These are phyloP conservation scores for Terebella lapidaria DNA, from an alignment of 2,888 invertebrate species.

Conservation along the genomic window DNA sequence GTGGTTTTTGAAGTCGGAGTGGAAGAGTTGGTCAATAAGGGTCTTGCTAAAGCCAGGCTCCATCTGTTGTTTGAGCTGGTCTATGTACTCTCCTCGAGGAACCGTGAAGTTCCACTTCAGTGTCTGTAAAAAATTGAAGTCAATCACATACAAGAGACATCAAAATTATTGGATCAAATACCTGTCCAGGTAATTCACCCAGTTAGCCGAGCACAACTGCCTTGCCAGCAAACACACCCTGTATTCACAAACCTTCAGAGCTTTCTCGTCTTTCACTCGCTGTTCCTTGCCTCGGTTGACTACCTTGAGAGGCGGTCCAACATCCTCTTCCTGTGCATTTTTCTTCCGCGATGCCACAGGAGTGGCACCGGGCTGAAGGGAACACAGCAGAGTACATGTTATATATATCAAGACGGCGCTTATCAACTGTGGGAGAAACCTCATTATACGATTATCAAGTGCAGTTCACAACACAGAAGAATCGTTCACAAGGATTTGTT, in stretches of 20 bases:
- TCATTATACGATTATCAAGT: too few relatives aligned
- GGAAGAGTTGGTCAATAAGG: slow-evolving; percentile 86
- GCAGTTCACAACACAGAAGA: too few relatives aligned
- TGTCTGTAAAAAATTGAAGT: slow-evolving; percentile 41
- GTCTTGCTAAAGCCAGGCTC: slow-evolving; percentile 81
- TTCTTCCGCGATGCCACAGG: slow-evolving; percentile 56
- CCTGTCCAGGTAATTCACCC: too few relatives aligned
- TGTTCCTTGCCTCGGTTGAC: slow-evolving; percentile 80
- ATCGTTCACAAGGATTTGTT: too few relatives aligned
- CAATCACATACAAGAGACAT: too few relatives aligned
- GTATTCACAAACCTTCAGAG: slow-evolving; percentile 76
- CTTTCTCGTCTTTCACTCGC: slow-evolving; percentile 88
- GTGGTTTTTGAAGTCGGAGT: slow-evolving; percentile 89
- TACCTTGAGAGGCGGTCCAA: slow-evolving; percentile 66
- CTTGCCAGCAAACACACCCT: too few relatives aligned
- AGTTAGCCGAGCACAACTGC: too few relatives aligned
- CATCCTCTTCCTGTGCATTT: slow-evolving; percentile 81
- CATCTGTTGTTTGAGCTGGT: slow-evolving; percentile 88
- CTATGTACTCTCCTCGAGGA: slow-evolving; percentile 89
- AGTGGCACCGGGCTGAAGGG: background rate
- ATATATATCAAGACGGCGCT: too few relatives aligned
- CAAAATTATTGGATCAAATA: too few relatives aligned
- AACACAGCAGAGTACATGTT: too few relatives aligned
- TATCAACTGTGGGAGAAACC: too few relatives aligned
- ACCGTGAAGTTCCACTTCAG: slow-evolving; percentile 93